phyloP scores from a whole-genome alignment of 2,888 invertebrate genomes.

The Galerucella pusilla region DNA sequence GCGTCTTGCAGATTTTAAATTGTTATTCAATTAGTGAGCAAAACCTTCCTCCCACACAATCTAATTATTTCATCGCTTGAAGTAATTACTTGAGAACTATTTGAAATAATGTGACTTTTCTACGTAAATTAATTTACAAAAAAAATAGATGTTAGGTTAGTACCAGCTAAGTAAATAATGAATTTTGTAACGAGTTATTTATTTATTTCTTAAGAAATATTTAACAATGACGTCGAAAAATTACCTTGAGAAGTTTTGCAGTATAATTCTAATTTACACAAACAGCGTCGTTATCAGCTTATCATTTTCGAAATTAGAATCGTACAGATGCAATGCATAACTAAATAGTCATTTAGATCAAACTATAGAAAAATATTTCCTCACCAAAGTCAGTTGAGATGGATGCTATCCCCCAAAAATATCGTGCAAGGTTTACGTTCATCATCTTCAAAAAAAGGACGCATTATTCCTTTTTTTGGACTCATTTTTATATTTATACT shows the following conservation, averaged over 20 bases:
- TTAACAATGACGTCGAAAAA: slow-evolving; percentile 30
- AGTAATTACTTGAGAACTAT: no score
- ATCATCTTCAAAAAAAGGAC: no score
- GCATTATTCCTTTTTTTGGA: no score
- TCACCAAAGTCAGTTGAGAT: no score
- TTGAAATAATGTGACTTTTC: not conserved
- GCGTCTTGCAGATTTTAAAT: no score
- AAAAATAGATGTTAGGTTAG: not conserved
- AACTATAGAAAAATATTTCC: no score
- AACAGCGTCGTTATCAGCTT: slow-evolving; percentile 25
- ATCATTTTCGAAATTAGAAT: slow-evolving; percentile 17
- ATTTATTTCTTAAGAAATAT: slow-evolving; percentile 15
- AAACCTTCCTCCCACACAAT: no score
- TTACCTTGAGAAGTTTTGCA: slow-evolving; percentile 34
- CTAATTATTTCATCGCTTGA: no score
- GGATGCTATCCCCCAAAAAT: no score
- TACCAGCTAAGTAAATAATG: not conserved
- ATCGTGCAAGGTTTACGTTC: no score
- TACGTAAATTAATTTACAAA: not conserved
- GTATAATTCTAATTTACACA: slow-evolving; percentile 37
- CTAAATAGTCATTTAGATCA: slow-evolving; percentile 2
- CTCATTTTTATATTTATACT: no score
- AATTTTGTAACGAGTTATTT: not conserved
- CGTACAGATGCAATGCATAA: slow-evolving; percentile 3
- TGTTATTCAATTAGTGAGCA: no score